These are phyloP conservation scores for Nothoprocta perdicaria DNA, from an alignment of 2,113 vertebrate species.

Conservation along the genomic window DNA sequence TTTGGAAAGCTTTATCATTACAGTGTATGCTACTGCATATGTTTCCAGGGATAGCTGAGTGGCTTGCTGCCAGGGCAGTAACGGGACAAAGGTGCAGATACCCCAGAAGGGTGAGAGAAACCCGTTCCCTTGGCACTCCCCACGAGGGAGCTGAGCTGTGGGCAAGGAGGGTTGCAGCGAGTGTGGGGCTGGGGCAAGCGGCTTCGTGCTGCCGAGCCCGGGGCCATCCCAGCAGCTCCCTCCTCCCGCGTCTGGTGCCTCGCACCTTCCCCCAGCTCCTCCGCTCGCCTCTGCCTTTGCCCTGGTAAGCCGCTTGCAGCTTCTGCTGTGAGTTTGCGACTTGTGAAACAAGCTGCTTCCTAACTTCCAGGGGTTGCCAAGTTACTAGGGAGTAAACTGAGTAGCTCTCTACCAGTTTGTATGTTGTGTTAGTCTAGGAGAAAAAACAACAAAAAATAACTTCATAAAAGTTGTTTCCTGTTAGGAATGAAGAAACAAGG, in stretches of 20 bases:
- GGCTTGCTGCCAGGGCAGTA: not conserved
- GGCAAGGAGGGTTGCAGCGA: accelerated
- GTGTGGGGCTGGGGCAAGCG: not conserved
- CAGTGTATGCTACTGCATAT: accelerated
- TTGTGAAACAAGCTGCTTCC: not conserved
- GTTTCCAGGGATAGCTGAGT: accelerated
- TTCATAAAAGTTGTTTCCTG: not conserved
- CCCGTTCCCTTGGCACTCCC: accelerated
- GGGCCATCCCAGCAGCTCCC: accelerated
- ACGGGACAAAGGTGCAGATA: not conserved
- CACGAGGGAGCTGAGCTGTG: accelerated
- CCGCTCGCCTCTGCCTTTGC: not conserved
- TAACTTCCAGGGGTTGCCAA: not conserved
- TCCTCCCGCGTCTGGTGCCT: not conserved
- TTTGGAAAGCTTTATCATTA: not conserved
- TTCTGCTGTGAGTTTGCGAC: not conserved
- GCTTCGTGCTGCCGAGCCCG: not conserved
- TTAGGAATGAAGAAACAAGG: not conserved
- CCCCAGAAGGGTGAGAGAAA: accelerated
- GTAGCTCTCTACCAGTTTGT: not conserved
- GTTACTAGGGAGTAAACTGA: not conserved
- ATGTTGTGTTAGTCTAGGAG: not conserved
- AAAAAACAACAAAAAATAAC: not conserved
- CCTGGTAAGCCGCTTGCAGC: accelerated
- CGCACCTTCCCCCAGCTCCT: too few species aligned